Evolutionary conservation across 2,797 vertebrate genomes (phyloP).

Genomic region (Melanotaenia parkinsoni): DNA sequence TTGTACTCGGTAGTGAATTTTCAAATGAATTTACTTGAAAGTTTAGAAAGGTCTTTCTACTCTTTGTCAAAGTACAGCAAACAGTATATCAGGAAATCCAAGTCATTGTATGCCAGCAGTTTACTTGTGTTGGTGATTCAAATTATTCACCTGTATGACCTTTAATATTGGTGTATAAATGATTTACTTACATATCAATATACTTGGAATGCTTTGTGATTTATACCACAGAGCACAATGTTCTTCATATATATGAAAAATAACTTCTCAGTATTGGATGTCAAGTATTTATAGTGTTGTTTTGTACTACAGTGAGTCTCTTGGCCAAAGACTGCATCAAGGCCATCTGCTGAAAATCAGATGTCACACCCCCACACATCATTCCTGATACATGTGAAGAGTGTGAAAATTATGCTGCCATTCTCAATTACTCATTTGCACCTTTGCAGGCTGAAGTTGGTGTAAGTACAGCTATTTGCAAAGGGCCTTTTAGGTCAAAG

Average conservation of each 20-base stretch:
- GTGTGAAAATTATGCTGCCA: background rate
- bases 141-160: background rate
- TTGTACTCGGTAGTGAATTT: too few species aligned
- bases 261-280: background rate
- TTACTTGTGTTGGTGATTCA: background rate
- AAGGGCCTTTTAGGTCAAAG: background rate
- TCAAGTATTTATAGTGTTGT: constrained; percentile 9
- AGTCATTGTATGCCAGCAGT: background rate
- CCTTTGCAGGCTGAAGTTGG: background rate
- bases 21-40: too few species aligned
- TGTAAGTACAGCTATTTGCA: background rate
- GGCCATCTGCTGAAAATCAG: constrained; percentile 5
- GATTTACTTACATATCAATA: background rate
- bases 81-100: background rate
- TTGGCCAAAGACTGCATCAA: background rate
- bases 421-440: constrained; percentile 2
- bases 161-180: background rate
- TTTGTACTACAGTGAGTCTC: constrained; percentile 2
- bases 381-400: background rate
- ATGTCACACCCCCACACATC: background rate
- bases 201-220: background rate
- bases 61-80: background rate
- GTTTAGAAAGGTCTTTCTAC: background rate
- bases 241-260: constrained; percentile 7
- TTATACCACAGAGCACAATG: background rate